Base-by-base conservation (phyloP, 2,797 vertebrate genomes). In the Falco cherrug region DNA sequence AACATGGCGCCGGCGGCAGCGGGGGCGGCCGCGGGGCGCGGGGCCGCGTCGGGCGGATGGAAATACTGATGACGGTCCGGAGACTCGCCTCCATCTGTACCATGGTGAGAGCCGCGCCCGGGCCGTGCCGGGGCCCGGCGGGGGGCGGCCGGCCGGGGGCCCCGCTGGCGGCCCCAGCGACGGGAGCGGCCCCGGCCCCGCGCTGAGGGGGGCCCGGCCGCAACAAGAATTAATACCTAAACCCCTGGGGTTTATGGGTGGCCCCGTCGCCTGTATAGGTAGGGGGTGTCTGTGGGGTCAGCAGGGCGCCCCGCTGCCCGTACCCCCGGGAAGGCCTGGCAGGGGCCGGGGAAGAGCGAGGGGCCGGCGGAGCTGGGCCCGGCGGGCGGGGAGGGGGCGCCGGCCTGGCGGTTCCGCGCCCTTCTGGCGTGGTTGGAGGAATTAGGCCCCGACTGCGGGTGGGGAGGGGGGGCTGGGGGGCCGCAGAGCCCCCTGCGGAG, bases 31-130 rank as follows among this genome's bases (percentile, higher is more conserved):
- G 37, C 37, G 37, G 37, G 37, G 37, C 37, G 37, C 37, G 37
- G 37, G 37, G 37, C 37, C 37, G 93, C 98, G 98, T 96, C 97
- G 97, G 95, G 98, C 98, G 98, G 98, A 99, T 99, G 99, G 99
- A 99, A 98, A 98, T 99, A 98, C 99, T 99, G 98, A 99, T 99
- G 99, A 99, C 99, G 98, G 99, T 99, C 98, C 99, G 99, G 97
- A 99, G 99, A 98, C 99, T 99, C 98, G 99, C 99, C 98, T 99
- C 99, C 98, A 99, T 99, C 98, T 99, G 99, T 99, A 99, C 99
- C 98, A 99, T 99, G 99, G 99, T 99, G 96, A 98, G 99, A 24
- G 16, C 43, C 15, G 48, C 43, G 8, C 28, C 10, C 47, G 3
- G 35, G 35, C 24, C 13, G 21, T 9, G 25, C 22, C 11, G 41